Percentiles rank a stretch among this genome's conserved stretches.
These are phyloP conservation scores for Pseudococcus viburni DNA, from an alignment of 2,888 invertebrate genomes.

Conservation along the genomic window DNA sequence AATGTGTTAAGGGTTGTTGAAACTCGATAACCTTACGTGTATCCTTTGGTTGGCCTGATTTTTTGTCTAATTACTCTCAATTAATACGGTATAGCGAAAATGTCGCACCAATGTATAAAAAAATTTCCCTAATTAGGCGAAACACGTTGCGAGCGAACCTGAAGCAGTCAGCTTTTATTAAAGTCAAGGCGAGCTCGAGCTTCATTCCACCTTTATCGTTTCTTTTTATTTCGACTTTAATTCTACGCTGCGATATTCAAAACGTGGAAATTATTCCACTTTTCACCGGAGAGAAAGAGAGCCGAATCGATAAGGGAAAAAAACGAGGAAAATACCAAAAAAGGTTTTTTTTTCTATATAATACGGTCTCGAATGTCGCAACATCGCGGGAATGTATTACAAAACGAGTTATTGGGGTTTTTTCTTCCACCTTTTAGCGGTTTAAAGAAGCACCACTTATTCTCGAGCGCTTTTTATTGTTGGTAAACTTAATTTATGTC, in stretches of 20 bases:
- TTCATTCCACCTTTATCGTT: neutral
- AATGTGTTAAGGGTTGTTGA: constrained; percentile 38
- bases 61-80: constrained; percentile 28
- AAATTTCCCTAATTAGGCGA: constrained; percentile 27
- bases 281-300: neutral
- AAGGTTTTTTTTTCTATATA: neutral
- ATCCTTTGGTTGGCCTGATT: constrained; percentile 31
- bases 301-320: constrained; percentile 15
- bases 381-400: constrained; percentile 44
- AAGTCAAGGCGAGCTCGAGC: neutral
- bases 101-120: neutral
- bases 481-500: constrained; percentile 47
- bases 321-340: constrained; percentile 29
- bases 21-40: constrained; percentile 35
- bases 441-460: constrained; percentile 45
- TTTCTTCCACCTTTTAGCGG: constrained; percentile 38
- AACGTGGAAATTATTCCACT: constrained; percentile 44
- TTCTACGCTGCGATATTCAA: constrained; percentile 21
- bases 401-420: constrained; percentile 41
- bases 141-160: constrained; percentile 20
- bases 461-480: constrained; percentile 46
- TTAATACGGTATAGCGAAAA: neutral
- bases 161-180: constrained; percentile 11
- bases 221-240: constrained; percentile 20
- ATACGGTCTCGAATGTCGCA: constrained; percentile 33